These are phyloP conservation scores for Forpus xanthops DNA, from an alignment of 2,797 vertebrate species.

Conservation along the genomic window DNA sequence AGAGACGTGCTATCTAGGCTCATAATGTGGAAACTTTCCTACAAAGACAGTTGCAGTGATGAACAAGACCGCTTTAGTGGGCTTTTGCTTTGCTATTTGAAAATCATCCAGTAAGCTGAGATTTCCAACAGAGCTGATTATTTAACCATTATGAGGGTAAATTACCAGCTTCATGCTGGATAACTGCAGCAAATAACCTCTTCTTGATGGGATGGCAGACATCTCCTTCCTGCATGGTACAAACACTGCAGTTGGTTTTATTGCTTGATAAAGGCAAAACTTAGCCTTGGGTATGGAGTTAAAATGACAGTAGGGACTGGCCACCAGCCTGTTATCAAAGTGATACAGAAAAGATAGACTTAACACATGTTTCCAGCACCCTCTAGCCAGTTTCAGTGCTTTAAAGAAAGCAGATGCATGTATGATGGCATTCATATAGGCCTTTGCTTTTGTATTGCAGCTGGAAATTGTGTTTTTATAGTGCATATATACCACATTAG, in stretches of 20 bases:
- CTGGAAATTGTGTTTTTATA: background rate
- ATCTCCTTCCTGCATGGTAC: background rate
- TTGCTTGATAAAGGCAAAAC: background rate
- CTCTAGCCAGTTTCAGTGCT: background rate
- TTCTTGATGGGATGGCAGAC: background rate
- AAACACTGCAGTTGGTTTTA: background rate
- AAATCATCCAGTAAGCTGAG: background rate
- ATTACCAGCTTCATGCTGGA: background rate
- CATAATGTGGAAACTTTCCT: background rate
- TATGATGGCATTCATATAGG: background rate
- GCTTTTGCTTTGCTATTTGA: background rate
- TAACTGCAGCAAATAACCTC: background rate
- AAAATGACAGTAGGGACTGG: background rate
- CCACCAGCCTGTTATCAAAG: background rate
- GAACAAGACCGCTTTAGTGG: background rate
- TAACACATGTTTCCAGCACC: background rate
- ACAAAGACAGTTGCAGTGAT: background rate
- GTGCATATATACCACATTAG: background rate
- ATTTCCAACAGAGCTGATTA: background rate
- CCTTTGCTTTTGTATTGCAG: background rate
- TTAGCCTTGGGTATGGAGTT: background rate
- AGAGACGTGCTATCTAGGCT: background rate
- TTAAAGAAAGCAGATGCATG: constrained; percentile 2
- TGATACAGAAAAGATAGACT: background rate
- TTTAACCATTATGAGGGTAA: background rate